phyloP scores from a whole-genome alignment of 2,797 vertebrate genomes.

The Platalea minor region DNA sequence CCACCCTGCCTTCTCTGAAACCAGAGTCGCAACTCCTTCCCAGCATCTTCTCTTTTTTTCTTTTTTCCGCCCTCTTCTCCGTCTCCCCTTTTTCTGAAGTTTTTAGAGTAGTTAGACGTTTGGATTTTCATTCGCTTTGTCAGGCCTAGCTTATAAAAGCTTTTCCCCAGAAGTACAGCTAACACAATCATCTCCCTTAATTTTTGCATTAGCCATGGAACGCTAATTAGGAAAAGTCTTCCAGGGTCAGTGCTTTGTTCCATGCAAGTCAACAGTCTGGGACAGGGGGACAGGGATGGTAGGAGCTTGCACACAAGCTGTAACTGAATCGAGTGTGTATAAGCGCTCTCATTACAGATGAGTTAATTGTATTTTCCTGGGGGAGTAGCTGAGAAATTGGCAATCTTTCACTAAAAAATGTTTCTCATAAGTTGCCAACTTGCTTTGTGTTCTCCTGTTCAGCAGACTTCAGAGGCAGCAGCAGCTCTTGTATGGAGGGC shows the following conservation, averaged over 20 bases:
- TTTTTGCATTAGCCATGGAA: slow-evolving; percentile 27
- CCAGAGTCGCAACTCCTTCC: background rate
- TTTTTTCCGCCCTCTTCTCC: background rate
- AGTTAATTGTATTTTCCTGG: slow-evolving; percentile 17
- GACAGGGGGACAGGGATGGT: background rate
- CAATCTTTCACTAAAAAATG: background rate
- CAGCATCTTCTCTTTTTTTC: fast-evolving
- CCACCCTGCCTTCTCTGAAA: background rate
- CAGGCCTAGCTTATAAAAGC: background rate
- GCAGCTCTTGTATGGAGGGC: background rate
- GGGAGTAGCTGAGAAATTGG: slow-evolving; percentile 17
- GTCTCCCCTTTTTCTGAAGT: background rate
- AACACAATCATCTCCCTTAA: slow-evolving; percentile 34
- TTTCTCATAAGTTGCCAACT: background rate
- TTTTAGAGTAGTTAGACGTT: background rate
- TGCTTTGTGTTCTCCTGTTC: background rate
- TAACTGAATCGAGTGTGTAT: background rate
- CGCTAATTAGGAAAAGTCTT: slow-evolving; percentile 10
- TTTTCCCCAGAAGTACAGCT: background rate
- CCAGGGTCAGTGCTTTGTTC: slow-evolving; percentile 9
- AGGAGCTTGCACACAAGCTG: background rate
- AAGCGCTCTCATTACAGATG: background rate
- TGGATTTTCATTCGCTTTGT: slow-evolving; percentile 14
- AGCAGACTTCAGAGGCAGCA: background rate
- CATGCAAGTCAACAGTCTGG: slow-evolving; percentile 25